Percentiles rank a stretch among this genome's conserved stretches.
These are phyloP conservation scores for Branchipolynoe longqiensis DNA, from an alignment of 2,888 invertebrate species.

Conservation along the genomic window DNA sequence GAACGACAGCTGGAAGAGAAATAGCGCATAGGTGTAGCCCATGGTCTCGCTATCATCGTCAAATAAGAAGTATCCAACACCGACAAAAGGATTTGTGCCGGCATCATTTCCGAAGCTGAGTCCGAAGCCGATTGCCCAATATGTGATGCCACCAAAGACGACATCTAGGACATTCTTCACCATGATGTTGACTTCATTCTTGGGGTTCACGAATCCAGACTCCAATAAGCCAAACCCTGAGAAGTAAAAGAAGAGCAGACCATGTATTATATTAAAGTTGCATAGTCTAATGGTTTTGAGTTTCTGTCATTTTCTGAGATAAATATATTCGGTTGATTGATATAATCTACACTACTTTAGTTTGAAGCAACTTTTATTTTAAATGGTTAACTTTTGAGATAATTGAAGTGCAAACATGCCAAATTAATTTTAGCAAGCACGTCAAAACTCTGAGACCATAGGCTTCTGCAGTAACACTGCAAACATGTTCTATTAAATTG, in stretches of 20 bases:
- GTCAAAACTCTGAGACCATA: too few relatives aligned
- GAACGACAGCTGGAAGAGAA: constrained; percentile 85
- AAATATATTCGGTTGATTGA: not conserved
- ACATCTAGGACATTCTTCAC: constrained; percentile 98
- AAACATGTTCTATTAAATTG: too few relatives aligned
- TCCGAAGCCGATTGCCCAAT: constrained; percentile 97
- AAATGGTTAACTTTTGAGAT: too few relatives aligned
- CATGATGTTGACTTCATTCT: constrained; percentile 98
- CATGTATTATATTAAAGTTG: not conserved
- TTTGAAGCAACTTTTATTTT: too few relatives aligned
- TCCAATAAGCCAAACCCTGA: constrained; percentile 95
- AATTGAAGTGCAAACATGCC: too few relatives aligned
- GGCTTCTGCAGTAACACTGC: too few relatives aligned
- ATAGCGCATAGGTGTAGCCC: constrained; percentile 60
- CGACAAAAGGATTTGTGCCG: constrained; percentile 78
- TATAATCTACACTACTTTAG: not conserved
- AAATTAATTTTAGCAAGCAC: too few relatives aligned
- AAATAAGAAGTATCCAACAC: constrained; percentile 76
- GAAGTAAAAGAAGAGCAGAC: constrained; percentile 51
- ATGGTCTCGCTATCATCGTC: constrained; percentile 77
- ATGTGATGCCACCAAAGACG: constrained; percentile 93
- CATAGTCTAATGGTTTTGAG: too few relatives aligned
- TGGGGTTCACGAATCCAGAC: constrained; percentile 89
- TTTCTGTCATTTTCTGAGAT: too few relatives aligned
- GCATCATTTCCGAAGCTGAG: constrained; percentile 87